Conservation (phyloP, 2,113 vertebrate species). For the Cettia cetti region DNA sequence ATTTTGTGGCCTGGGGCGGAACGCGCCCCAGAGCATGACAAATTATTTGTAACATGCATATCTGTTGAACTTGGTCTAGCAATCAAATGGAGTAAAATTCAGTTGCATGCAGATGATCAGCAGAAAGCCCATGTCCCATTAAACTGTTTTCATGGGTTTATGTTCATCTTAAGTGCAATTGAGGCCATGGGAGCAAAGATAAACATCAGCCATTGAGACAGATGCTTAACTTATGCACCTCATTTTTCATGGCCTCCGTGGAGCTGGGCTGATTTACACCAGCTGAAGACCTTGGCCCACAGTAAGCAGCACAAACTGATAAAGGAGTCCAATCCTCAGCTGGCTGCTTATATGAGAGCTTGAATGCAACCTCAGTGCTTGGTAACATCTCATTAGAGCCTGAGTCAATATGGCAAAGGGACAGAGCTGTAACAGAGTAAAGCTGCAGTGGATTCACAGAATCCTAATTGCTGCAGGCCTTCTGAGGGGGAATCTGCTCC, state of each 20-base stretch:
- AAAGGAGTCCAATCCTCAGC: constrained; percentile 17
- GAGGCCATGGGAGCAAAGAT: constrained; percentile 52
- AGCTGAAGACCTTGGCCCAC: constrained; percentile 40
- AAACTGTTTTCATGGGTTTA: constrained; percentile 47
- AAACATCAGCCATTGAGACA: constrained; percentile 54
- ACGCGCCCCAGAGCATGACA: constrained; percentile 26
- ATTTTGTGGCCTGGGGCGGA: constrained; percentile 55
- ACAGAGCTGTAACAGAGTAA: neutral
- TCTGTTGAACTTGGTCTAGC: constrained; percentile 32
- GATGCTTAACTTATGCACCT: constrained; percentile 60
- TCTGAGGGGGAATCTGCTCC: neutral
- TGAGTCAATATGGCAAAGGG: neutral
- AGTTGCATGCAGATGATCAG: constrained; percentile 31
- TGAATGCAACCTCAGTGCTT: constrained; percentile 9
- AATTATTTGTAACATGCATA: constrained; percentile 52
- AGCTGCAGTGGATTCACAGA: neutral
- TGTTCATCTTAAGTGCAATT: constrained; percentile 37
- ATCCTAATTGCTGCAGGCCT: neutral
- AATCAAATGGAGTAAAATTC: constrained; percentile 41
- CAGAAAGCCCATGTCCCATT: constrained; percentile 40
- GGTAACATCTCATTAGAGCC: neutral
- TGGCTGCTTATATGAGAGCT: neutral
- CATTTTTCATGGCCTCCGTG: constrained; percentile 45
- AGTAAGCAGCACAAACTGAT: neutral
- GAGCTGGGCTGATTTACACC: constrained; percentile 32